Percentiles rank a stretch among this genome's conserved stretches.
These are phyloP conservation scores for Pogonus chalceus DNA, from an alignment of 1,140 invertebrate genomes.

Conservation along the genomic window DNA sequence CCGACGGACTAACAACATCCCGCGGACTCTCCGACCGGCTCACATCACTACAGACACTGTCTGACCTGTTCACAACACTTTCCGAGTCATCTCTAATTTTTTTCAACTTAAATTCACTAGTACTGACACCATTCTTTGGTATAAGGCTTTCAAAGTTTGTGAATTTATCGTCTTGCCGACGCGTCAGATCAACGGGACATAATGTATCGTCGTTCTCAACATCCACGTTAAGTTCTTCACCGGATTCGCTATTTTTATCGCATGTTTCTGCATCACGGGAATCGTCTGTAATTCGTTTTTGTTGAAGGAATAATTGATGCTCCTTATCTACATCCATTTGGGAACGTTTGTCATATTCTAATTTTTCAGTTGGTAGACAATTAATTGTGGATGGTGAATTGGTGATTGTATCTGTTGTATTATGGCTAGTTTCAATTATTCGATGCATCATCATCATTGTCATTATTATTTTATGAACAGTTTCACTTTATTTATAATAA, in stretches of 20 bases:
- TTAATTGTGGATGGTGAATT: neutral
- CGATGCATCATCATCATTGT: conserved; percentile 41
- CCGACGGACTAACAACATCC: conserved; percentile 31
- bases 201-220: conserved; percentile 31
- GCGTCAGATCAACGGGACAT: conserved; percentile 36
- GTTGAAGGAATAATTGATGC: conserved; percentile 19
- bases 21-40: conserved; percentile 34
- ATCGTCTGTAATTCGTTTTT: conserved; percentile 27
- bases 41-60: conserved; percentile 38
- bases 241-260: conserved; percentile 27
- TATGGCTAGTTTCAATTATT: conserved; percentile 28
- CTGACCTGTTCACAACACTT: conserved; percentile 26
- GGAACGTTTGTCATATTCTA: conserved; percentile 13
- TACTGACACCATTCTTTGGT: conserved; percentile 17
- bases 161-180: conserved; percentile 28
- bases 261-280: conserved; percentile 31
- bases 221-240: conserved; percentile 35
- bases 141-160: conserved; percentile 24
- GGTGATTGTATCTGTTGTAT: conserved; percentile 18
- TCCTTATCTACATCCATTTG: conserved; percentile 11
- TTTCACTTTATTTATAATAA: too few relatives aligned
- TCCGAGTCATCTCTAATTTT: conserved; percentile 10
- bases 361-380: neutral
- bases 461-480: conserved; percentile 30
- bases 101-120: conserved; percentile 16